Percentiles rank a stretch among this genome's conserved stretches.
Conservation (phyloP, 2,797 vertebrate species). For the Sebastes aleutianus region DNA sequence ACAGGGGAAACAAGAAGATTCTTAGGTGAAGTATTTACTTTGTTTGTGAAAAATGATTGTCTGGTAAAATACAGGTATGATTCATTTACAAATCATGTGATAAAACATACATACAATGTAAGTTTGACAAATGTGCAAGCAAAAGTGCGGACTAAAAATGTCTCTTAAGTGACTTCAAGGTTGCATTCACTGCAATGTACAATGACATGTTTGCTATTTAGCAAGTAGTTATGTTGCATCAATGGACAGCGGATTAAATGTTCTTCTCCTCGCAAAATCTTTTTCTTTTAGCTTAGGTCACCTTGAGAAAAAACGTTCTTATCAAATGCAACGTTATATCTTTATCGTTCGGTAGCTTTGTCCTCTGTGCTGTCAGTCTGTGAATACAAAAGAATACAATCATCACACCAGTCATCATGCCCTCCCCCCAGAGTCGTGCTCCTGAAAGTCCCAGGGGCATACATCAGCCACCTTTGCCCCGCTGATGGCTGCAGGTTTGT, state of each 20-base stretch:
- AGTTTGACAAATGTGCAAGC: slow-evolving; percentile 63
- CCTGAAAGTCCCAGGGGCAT: slow-evolving; percentile 87
- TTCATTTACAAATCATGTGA: slow-evolving; percentile 4
- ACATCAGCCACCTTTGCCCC: slow-evolving; percentile 73
- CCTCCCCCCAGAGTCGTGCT: slow-evolving; percentile 74
- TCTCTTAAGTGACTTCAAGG: slow-evolving; percentile 81
- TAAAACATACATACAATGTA: slow-evolving; percentile 29
- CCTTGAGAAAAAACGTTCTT: slow-evolving; percentile 8
- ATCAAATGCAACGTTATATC: background rate
- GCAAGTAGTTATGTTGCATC: slow-evolving; percentile 73
- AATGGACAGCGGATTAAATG: slow-evolving; percentile 19
- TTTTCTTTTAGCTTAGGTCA: slow-evolving; percentile 19
- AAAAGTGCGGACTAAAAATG: slow-evolving; percentile 57
- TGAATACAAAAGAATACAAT: slow-evolving; percentile 66
- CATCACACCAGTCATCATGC: slow-evolving; percentile 67
- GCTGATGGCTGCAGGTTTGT: slow-evolving; percentile 50
- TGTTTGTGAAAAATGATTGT: slow-evolving; percentile 41
- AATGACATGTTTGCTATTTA: slow-evolving; percentile 81
- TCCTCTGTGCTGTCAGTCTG: slow-evolving; percentile 45
- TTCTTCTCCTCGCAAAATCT: slow-evolving; percentile 5
- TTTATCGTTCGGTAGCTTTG: slow-evolving; percentile 7
- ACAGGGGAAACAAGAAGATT: slow-evolving; percentile 2
- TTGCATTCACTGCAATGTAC: slow-evolving; percentile 83
- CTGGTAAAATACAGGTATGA: slow-evolving; percentile 23
- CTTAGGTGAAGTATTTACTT: slow-evolving; percentile 4